phyloP scores from a whole-genome alignment of 2,888 invertebrate species.

The Eilema depressum region DNA sequence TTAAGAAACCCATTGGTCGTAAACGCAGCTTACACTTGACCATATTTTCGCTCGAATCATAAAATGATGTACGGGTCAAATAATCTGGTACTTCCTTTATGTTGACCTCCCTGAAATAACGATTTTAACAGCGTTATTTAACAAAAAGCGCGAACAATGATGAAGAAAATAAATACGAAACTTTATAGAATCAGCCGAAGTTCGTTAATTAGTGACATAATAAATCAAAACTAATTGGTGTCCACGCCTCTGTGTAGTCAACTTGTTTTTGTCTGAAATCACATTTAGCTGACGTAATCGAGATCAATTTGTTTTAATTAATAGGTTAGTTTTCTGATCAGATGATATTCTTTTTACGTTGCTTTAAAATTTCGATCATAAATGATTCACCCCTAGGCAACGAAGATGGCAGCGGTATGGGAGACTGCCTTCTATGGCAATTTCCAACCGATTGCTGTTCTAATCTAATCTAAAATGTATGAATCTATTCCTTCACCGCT shows the following conservation, averaged over 20 bases:
- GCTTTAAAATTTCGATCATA: background rate
- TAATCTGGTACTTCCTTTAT: conserved; percentile 22
- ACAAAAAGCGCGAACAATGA: conserved; percentile 32
- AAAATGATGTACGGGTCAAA: conserved; percentile 9
- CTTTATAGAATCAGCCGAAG: conserved; percentile 39
- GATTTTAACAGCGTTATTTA: conserved; percentile 32
- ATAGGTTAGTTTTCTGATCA: background rate
- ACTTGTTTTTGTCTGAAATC: conserved; percentile 23
- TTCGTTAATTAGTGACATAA: conserved; percentile 45
- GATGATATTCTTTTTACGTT: background rate
- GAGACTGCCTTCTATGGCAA: no score
- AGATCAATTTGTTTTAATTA: conserved; percentile 19
- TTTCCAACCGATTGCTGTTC: background rate
- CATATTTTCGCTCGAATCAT: background rate
- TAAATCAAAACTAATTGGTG: conserved; percentile 36
- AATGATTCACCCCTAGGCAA: background rate
- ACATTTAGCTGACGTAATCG: conserved; percentile 21
- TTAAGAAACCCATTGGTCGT: no score
- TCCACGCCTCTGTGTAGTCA: conserved; percentile 20
- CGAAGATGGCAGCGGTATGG: no score
- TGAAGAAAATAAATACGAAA: conserved; percentile 42
- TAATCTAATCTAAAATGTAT: background rate
- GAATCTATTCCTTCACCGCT: background rate
- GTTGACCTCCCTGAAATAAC: conserved; percentile 27
- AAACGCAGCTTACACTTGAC: background rate